Evolutionary conservation across 23 tunicate species (phyloP).

Genomic region (Halocynthia aurantium): DNA sequence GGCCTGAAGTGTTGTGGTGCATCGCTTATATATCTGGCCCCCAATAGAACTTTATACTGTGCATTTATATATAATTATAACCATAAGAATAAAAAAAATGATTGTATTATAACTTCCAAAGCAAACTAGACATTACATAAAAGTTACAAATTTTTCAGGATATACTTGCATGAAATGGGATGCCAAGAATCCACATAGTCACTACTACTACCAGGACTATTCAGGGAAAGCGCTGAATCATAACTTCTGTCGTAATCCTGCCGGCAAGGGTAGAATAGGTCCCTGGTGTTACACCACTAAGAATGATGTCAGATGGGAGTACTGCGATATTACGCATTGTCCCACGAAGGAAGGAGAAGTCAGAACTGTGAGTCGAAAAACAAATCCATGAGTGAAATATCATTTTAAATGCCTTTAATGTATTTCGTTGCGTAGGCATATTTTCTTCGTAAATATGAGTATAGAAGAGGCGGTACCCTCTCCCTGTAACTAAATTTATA

Average conservation of each 20-base stretch:
- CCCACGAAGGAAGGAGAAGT: slow-evolving; percentile 56
- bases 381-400: neutral
- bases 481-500: too few species aligned
- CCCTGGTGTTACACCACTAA: slow-evolving; percentile 76
- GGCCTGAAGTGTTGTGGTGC: too few species aligned
- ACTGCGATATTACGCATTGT: slow-evolving; percentile 59
- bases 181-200: neutral
- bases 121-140: too few species aligned
- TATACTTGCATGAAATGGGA: slow-evolving; percentile 36
- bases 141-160: neutral
- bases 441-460: too few species aligned
- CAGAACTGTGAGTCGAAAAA: slow-evolving; percentile 17
- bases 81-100: too few species aligned
- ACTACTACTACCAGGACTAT: slow-evolving; percentile 19
- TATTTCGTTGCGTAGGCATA: too few species aligned
- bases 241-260: slow-evolving; percentile 65
- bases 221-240: slow-evolving; percentile 13
- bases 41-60: too few species aligned
- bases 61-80: too few species aligned
- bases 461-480: too few species aligned
- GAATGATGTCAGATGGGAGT: slow-evolving; percentile 44
- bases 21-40: too few species aligned
- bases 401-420: too few species aligned
- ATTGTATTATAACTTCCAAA: too few species aligned
- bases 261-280: slow-evolving; percentile 30